Evolutionary conservation across 1,140 invertebrate species (phyloP).

Genomic region (Penaeus japonicus): DNA sequence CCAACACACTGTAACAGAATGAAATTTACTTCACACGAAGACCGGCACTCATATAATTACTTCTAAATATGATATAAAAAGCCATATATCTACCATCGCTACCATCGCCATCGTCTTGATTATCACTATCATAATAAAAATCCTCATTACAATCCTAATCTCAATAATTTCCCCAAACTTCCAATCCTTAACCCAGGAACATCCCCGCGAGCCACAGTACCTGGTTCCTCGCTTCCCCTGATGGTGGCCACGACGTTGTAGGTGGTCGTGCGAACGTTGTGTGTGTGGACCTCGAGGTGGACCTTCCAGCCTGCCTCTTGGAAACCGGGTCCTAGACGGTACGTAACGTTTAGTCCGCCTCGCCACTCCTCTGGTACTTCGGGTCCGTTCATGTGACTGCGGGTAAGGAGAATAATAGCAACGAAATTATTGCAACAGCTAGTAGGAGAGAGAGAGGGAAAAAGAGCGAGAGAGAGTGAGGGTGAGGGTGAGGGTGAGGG

Average conservation of each 20-base stretch:
- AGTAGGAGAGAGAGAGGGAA: too few relatives aligned
- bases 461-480: too few relatives aligned
- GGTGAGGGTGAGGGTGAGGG: too few relatives aligned
- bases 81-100: too few relatives aligned
- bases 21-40: too few relatives aligned
- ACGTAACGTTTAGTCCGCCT: constrained; percentile 64
- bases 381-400: neutral
- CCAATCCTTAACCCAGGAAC: neutral
- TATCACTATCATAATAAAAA: neutral
- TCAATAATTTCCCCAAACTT: neutral
- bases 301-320: constrained; percentile 46
- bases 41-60: too few relatives aligned
- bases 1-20: too few relatives aligned
- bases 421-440: neutral
- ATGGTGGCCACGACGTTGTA: constrained; percentile 67
- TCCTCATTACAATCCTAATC: neutral
- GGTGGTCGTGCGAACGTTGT: constrained; percentile 59
- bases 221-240: constrained; percentile 65
- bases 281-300: constrained; percentile 59
- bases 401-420: neutral
- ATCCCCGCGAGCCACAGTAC: neutral
- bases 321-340: constrained; percentile 65
- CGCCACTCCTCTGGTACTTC: constrained; percentile 64
- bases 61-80: too few relatives aligned
- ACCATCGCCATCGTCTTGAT: neutral